These are phyloP conservation scores for Arion vulgaris DNA, from an alignment of 1,140 invertebrate species.

Conservation along the genomic window DNA sequence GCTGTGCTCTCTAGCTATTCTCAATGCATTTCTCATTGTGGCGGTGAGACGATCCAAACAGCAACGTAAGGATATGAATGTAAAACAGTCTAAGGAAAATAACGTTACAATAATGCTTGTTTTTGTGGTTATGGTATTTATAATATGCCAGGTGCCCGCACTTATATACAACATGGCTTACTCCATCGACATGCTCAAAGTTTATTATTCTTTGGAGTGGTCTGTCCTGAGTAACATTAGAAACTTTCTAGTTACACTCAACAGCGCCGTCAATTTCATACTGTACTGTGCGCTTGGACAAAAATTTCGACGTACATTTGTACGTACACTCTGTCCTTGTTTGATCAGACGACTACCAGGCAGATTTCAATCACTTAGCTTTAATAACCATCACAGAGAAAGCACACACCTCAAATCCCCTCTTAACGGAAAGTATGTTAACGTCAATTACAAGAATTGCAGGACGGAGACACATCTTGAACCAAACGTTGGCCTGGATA, in stretches of 20 bases:
- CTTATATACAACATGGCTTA: slow-evolving; percentile 86
- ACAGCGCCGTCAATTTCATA: slow-evolving; percentile 97
- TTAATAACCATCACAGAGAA: slow-evolving; percentile 28
- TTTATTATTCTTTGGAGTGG: slow-evolving; percentile 51
- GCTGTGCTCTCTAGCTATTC: slow-evolving; percentile 85
- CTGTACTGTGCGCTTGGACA: slow-evolving; percentile 98
- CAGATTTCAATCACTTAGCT: slow-evolving; percentile 60
- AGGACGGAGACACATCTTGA: slow-evolving; percentile 6
- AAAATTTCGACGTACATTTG: slow-evolving; percentile 92
- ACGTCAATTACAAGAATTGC: slow-evolving; percentile 29
- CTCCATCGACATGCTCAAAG: slow-evolving; percentile 57
- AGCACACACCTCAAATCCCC: slow-evolving; percentile 20
- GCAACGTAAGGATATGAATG: slow-evolving; percentile 65
- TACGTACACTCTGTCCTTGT: slow-evolving; percentile 84
- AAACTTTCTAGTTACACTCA: slow-evolving; percentile 95
- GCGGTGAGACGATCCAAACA: slow-evolving; percentile 69
- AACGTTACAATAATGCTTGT: slow-evolving; percentile 88
- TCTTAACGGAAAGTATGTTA: slow-evolving; percentile 39
- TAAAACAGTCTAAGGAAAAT: slow-evolving; percentile 68
- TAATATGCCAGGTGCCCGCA: slow-evolving; percentile 91
- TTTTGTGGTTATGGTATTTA: slow-evolving; percentile 93
- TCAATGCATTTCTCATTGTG: slow-evolving; percentile 90
- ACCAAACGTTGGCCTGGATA: slow-evolving; percentile 16
- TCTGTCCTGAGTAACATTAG: slow-evolving; percentile 69
- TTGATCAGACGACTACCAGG: slow-evolving; percentile 46